These are phyloP conservation scores for Sebastes jordani DNA, from an alignment of 2,797 vertebrate genomes.

Conservation along the genomic window DNA sequence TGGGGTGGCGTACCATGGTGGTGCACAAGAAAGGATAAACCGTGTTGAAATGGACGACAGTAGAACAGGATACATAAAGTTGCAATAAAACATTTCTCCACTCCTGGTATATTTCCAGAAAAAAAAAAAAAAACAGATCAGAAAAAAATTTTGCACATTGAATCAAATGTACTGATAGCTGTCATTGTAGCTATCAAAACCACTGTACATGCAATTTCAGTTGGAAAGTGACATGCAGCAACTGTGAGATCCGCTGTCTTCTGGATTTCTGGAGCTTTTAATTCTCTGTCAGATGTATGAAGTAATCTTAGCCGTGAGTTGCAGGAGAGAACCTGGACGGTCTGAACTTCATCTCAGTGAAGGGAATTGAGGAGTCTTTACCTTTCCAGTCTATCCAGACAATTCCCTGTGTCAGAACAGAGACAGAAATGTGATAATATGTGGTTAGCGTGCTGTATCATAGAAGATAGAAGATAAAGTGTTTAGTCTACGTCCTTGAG, in stretches of 20 bases:
- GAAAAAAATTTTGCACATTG: slow-evolving; percentile 8
- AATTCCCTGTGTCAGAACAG: slow-evolving; percentile 82
- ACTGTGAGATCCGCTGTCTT: slow-evolving; percentile 17
- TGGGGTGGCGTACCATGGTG: slow-evolving; percentile 62
- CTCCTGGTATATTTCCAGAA: slow-evolving; percentile 20
- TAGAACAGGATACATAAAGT: slow-evolving; percentile 45
- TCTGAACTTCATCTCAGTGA: slow-evolving; percentile 91
- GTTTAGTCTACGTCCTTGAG: not conserved
- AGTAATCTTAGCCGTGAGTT: slow-evolving; percentile 73
- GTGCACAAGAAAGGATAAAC: slow-evolving; percentile 39
- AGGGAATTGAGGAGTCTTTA: slow-evolving; percentile 90
- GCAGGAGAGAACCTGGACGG: slow-evolving; percentile 76
- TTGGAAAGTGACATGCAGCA: slow-evolving; percentile 34
- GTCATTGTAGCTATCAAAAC: slow-evolving; percentile 19
- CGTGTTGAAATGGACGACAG: slow-evolving; percentile 39
- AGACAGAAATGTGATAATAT: not conserved
- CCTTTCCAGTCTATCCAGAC: slow-evolving; percentile 96
- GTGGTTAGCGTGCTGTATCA: not conserved
- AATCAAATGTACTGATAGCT: slow-evolving; percentile 29
- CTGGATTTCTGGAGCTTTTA: slow-evolving; percentile 13
- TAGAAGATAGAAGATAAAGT: not conserved
- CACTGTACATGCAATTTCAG: slow-evolving; percentile 20
- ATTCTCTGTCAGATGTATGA: slow-evolving; percentile 10
- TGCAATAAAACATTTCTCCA: slow-evolving; percentile 29
- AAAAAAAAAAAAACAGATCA: slow-evolving; percentile 30